Evolutionary conservation across 2,888 invertebrate species (phyloP).

Genomic region (Papilio gigon): DNA sequence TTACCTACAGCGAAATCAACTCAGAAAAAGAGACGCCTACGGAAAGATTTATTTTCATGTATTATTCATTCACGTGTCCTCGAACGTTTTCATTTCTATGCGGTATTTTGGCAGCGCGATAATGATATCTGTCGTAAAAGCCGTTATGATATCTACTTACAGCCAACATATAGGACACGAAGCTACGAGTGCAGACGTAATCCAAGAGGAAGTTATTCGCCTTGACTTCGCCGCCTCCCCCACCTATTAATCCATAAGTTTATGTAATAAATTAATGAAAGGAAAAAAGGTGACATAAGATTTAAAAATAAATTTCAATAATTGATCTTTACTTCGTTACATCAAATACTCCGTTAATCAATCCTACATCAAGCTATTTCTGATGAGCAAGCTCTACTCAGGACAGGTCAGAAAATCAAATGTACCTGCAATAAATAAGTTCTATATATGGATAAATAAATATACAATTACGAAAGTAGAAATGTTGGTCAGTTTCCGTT

Average conservation of each 20-base stretch:
- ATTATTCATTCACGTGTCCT: slow-evolving; percentile 78
- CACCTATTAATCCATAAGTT: background rate
- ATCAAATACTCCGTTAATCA: background rate
- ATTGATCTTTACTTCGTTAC: background rate
- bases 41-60: slow-evolving; percentile 78
- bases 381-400: background rate
- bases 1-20: slow-evolving; percentile 68
- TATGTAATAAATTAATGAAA: background rate
- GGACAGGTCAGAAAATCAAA: too few species aligned
- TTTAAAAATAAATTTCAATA: background rate
- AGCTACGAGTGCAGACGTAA: slow-evolving; percentile 16
- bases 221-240: background rate
- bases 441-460: too few species aligned
- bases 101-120: slow-evolving; percentile 71
- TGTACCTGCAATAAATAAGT: too few species aligned
- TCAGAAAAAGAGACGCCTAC: slow-evolving; percentile 64
- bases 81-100: slow-evolving; percentile 74
- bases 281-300: background rate
- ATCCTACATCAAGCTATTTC: background rate
- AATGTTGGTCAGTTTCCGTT: slow-evolving; percentile 2
- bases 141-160: slow-evolving; percentile 47
- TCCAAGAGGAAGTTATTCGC: slow-evolving; percentile 12
- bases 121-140: slow-evolving; percentile 72
- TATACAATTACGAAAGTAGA: background rate
- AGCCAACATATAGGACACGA: slow-evolving; percentile 31